Evolutionary conservation across 2,113 vertebrate species (phyloP).

Genomic region (Thryonomys swinderianus): DNA sequence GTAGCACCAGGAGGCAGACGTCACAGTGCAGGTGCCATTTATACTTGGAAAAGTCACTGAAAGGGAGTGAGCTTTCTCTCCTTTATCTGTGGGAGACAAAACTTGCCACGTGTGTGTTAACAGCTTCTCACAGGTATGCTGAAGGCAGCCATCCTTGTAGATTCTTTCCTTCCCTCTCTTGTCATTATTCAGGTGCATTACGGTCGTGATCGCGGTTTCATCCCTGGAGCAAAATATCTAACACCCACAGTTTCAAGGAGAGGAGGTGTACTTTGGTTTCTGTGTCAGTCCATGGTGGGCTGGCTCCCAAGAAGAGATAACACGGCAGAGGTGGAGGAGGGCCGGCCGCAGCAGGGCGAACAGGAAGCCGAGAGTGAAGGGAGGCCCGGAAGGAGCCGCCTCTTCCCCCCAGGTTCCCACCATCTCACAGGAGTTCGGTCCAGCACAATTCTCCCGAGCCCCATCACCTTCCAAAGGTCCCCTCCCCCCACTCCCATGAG

Average conservation of each 20-base stretch:
- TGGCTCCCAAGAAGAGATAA: not conserved
- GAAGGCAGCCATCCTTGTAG: not conserved
- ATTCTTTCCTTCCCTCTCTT: not conserved
- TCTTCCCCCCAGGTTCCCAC: not conserved
- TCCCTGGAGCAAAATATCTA: not conserved
- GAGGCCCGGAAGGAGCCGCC: too few species aligned
- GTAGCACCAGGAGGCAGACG: not conserved
- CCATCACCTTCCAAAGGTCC: not conserved
- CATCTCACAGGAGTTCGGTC: not conserved
- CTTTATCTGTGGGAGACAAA: not conserved
- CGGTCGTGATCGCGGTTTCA: not conserved
- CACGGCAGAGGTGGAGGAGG: not conserved
- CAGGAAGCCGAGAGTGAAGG: not conserved
- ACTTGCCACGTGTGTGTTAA: not conserved
- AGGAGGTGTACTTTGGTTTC: not conserved
- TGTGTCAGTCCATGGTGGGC: not conserved
- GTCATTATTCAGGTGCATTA: not conserved
- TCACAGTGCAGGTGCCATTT: not conserved
- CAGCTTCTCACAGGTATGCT: not conserved
- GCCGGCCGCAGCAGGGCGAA: not conserved
- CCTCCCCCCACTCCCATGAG: not conserved
- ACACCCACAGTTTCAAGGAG: not conserved
- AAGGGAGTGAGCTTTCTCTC: not conserved
- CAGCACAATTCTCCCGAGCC: not conserved
- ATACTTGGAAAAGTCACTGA: not conserved